phyloP scores from a whole-genome alignment of 2,797 vertebrate species.

The Acrossocheilus fasciatus region DNA sequence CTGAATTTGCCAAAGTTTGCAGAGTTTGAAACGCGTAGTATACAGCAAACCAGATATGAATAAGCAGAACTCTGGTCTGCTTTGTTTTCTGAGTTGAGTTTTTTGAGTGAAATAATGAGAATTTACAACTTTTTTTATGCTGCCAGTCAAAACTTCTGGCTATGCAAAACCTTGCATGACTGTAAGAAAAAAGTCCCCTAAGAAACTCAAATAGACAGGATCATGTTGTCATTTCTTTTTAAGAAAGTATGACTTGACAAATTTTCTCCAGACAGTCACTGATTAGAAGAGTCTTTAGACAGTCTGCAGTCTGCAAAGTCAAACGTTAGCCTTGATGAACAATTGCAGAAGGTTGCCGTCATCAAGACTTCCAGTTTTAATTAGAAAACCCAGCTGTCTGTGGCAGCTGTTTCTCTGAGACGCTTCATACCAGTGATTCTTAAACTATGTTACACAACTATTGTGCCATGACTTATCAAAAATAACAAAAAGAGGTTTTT shows the following conservation, averaged over 20 bases:
- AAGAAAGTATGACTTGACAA: neutral
- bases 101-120: neutral
- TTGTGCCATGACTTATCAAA: neutral
- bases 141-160: neutral
- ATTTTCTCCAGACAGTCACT: slow-evolving; percentile 16
- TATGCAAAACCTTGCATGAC: neutral
- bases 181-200: neutral
- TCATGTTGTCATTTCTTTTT: neutral
- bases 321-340: slow-evolving; percentile 7
- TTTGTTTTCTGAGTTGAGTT: neutral
- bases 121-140: neutral
- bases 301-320: neutral
- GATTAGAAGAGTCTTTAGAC: neutral
- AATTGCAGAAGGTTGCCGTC: slow-evolving; percentile 19
- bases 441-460: neutral
- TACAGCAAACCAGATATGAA: neutral
- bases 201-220: neutral
- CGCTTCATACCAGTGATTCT: neutral
- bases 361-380: slow-evolving; percentile 19
- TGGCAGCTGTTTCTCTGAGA: neutral
- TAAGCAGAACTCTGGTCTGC: neutral
- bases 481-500: neutral
- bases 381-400: slow-evolving; percentile 10
- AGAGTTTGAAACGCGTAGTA: neutral
- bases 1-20: neutral